Percentiles rank a stretch among this genome's conserved stretches.
Evolutionary conservation across 2,797 vertebrate species (phyloP).

Genomic region (Xiphophorus birchmanni): DNA sequence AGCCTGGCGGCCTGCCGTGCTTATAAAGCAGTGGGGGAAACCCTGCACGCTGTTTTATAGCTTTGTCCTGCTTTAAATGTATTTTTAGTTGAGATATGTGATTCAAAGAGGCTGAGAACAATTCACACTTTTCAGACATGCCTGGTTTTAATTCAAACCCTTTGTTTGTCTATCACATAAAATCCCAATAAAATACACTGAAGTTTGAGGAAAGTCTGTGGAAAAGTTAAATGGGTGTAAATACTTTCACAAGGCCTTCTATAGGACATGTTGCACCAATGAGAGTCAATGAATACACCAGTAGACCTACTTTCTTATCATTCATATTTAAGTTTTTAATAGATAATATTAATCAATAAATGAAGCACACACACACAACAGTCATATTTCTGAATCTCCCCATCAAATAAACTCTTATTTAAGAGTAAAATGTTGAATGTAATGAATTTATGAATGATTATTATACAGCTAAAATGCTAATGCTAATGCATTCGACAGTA

Average conservation of each 20-base stretch:
- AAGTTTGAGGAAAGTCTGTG: background rate
- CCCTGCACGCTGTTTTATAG: no score
- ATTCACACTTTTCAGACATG: no score
- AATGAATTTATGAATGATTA: slow-evolving; percentile 13
- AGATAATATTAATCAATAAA: background rate
- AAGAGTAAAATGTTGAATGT: background rate
- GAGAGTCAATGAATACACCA: slow-evolving; percentile 14
- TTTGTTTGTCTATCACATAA: no score
- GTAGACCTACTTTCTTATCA: background rate
- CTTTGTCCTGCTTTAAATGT: no score
- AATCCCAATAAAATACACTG: no score
- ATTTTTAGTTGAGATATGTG: no score
- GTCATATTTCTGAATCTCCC: background rate
- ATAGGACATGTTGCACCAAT: slow-evolving; percentile 10
- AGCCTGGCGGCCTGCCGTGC: no score
- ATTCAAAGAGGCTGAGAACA: no score
- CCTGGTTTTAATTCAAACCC: no score
- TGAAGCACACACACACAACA: background rate
- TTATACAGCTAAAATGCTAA: background rate
- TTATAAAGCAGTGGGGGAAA: no score
- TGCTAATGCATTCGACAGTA: slow-evolving; percentile 19
- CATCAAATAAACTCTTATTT: background rate
- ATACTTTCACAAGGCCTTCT: background rate
- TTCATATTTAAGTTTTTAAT: background rate
- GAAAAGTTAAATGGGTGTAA: background rate